These are phyloP conservation scores for Biston betularia DNA, from an alignment of 2,888 invertebrate genomes.

Conservation along the genomic window DNA sequence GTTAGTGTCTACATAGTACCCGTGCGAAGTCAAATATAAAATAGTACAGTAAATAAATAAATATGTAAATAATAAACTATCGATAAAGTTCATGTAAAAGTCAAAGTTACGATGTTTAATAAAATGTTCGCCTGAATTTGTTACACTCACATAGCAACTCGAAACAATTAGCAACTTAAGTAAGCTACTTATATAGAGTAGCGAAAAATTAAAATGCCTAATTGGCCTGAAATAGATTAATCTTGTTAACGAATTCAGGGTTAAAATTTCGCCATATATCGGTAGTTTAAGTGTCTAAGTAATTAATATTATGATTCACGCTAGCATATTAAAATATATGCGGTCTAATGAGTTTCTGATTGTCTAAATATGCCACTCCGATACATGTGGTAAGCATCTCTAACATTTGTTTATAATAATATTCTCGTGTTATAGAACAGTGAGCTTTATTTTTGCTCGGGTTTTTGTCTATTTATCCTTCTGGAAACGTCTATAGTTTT, in stretches of 20 bases:
- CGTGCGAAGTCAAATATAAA: no score
- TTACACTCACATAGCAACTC: not conserved
- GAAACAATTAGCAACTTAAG: not conserved
- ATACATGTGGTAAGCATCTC: conserved; percentile 25
- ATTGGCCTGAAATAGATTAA: conserved; percentile 16
- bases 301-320: conserved; percentile 3
- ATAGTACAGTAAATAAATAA: no score
- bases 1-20: no score
- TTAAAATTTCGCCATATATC: conserved; percentile 4
- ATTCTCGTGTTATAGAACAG: conserved; percentile 32
- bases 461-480: no score
- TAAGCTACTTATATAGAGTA: not conserved
- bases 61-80: no score
- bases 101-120: not conserved
- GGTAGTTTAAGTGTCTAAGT: conserved; percentile 2
- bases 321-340: not conserved
- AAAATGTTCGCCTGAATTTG: not conserved
- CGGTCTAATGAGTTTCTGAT: conserved; percentile 31
- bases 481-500: no score
- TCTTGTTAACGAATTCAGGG: conserved; percentile 11
- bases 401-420: conserved; percentile 45
- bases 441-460: not conserved
- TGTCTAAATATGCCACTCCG: conserved; percentile 33
- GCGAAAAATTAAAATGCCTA: conserved; percentile 7
- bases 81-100: not conserved